phyloP scores from a whole-genome alignment of 2,797 vertebrate species.

The Microhierax caerulescens region DNA sequence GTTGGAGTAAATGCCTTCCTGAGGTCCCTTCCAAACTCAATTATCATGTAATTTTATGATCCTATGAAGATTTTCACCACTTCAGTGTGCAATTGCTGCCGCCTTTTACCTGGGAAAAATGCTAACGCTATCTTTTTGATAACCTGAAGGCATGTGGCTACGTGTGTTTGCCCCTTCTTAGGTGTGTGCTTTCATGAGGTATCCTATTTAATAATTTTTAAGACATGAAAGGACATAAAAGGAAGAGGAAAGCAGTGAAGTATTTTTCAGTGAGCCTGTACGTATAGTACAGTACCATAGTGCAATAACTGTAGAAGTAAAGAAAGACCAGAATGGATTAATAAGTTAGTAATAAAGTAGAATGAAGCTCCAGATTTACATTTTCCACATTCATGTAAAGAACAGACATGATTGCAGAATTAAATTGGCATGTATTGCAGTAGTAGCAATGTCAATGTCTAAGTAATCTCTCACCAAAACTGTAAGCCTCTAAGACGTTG shows the following conservation, averaged over 20 bases:
- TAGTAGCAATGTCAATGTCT: background rate
- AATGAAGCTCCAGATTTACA: background rate
- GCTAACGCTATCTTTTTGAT: background rate
- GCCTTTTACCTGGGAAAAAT: background rate
- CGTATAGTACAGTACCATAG: background rate
- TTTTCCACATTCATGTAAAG: background rate
- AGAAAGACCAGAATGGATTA: background rate
- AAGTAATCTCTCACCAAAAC: background rate
- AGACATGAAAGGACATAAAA: background rate
- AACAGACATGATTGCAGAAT: background rate
- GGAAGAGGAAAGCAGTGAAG: background rate
- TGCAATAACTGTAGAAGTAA: background rate
- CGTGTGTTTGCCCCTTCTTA: background rate
- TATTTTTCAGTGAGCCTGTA: background rate
- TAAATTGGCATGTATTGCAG: background rate
- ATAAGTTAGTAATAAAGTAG: background rate
- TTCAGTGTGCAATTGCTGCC: background rate
- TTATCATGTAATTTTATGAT: background rate
- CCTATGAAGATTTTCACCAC: background rate
- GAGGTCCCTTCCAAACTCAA: background rate
- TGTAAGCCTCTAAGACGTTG: fast-evolving
- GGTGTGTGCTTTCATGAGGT: background rate
- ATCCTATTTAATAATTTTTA: background rate
- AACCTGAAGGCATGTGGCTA: background rate
- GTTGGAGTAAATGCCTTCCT: background rate